A percentile compares a stretch with the other conserved stretches of the same genome.
phyloP scores from a whole-genome alignment of 1,140 invertebrate species.

The Drosophila kepulauana region DNA sequence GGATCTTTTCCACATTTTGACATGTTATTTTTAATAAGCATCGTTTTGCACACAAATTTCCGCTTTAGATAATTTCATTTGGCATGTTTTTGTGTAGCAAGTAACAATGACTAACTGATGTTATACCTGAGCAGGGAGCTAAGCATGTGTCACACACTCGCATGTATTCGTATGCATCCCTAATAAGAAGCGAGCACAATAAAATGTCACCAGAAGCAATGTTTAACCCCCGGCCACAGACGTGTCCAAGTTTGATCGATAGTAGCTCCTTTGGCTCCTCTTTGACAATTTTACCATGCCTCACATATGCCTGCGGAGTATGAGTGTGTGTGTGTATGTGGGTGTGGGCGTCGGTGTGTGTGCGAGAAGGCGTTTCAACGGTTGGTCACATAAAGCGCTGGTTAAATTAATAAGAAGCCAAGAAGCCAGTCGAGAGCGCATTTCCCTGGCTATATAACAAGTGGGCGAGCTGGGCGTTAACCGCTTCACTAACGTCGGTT shows the following conservation, averaged over 20 bases:
- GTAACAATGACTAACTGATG: constrained; percentile 45
- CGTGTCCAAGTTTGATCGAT: constrained; percentile 52
- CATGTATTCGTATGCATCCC: constrained; percentile 42
- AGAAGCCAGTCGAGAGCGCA: constrained; percentile 50
- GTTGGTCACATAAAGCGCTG: constrained; percentile 62
- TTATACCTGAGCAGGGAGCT: constrained; percentile 20
- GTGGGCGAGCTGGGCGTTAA: constrained; percentile 36
- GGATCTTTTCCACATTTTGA: constrained; percentile 59
- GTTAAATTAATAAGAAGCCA: constrained; percentile 78
- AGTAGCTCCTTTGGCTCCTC: constrained; percentile 50
- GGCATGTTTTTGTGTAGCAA: constrained; percentile 34
- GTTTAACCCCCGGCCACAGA: constrained; percentile 40
- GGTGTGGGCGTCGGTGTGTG: constrained; percentile 25
- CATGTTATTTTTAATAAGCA: constrained; percentile 83
- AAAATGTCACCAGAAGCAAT: constrained; percentile 70
- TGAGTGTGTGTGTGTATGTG: constrained; percentile 17
- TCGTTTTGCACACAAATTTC: constrained; percentile 60
- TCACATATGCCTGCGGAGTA: constrained; percentile 24
- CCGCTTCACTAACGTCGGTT: constrained; percentile 55
- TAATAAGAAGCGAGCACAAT: constrained; percentile 59
- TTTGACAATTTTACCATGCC: too few species aligned
- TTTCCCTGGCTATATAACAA: constrained; percentile 40
- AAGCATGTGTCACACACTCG: constrained; percentile 62
- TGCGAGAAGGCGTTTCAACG: constrained; percentile 62
- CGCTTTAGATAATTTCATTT: constrained; percentile 57